Base-by-base conservation (phyloP, 2,113 vertebrate genomes). In the Tamias sibiricus region DNA sequence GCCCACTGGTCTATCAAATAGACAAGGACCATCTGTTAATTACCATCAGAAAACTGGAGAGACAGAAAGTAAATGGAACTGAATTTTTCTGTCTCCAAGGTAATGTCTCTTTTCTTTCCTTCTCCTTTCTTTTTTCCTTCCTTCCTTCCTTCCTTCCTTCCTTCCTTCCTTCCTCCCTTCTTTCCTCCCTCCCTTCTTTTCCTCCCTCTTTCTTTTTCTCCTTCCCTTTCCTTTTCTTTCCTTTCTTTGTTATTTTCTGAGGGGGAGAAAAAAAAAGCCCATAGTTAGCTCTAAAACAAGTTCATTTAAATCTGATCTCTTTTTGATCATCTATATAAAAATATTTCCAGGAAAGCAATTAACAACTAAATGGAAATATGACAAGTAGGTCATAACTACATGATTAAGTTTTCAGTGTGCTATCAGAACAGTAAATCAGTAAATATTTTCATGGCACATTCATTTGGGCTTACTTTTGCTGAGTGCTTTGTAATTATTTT, bases 11-110 rank as follows among this genome's bases (percentile, higher is more conserved):
- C 69, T 66, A 81, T 68, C 75, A 92, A 75, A 37, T 13, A 77
- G 72, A 87, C 82, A 95, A 81, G 28, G 30, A 80, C 82, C 91
- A 91, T 94, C 66, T 97, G 91, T 92, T 92, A 94, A 91, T 94
- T 81, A 77, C 81, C 32, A 87, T 72, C 54, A 87, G 79, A 91
- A 96, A n/a, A 91, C 16, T 37, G 75, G 32, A 84, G 44, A 87
- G 22, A 87, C 12, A 71, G 87, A 93, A 96, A 62, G 72, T 76
- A 95, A 75, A 84, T 80, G 19, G 71, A 95, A 89, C 19, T n/a
- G 20, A 72, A 83, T 88, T 84, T 93, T 79, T 44, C 35, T 93
- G 24, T 71, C 10, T 64, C 62, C 85, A 93, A 64, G 14, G 22
- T 85, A 52, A 52, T 20, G 44, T 66, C 37, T 35, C 17, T 42